Evolutionary conservation across 2,113 vertebrate species (phyloP).

Genomic region (Acrocephalus kingi): DNA sequence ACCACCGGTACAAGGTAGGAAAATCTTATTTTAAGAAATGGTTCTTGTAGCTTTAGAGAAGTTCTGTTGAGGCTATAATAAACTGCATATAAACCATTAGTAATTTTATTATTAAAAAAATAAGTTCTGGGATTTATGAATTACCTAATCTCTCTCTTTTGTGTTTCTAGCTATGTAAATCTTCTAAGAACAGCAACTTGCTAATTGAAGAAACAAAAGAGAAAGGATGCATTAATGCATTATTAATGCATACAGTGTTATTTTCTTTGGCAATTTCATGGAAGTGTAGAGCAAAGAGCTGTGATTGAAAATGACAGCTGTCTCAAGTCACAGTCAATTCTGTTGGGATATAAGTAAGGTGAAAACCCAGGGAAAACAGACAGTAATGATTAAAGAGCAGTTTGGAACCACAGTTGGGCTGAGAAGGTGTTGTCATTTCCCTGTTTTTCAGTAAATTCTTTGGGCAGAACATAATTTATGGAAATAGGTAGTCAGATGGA

Average conservation of each 20-base stretch:
- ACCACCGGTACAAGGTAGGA: slow-evolving; percentile 94
- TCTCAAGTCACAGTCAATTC: neutral
- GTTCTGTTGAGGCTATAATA: neutral
- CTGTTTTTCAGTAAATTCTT: neutral
- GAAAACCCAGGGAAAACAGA: neutral
- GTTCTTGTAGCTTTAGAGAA: neutral
- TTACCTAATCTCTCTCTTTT: neutral
- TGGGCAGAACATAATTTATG: neutral
- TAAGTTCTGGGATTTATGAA: neutral
- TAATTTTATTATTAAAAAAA: neutral
- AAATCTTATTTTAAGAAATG: neutral
- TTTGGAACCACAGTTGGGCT: neutral
- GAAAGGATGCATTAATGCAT: neutral
- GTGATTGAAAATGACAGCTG: neutral
- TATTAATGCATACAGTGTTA: neutral
- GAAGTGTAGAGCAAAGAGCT: neutral
- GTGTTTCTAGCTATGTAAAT: neutral
- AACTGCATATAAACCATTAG: neutral
- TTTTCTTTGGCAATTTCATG: neutral
- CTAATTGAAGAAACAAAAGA: neutral
- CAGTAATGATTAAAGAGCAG: neutral
- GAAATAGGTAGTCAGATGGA: neutral
- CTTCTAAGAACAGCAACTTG: neutral
- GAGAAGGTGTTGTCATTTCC: neutral
- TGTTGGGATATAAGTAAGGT: neutral